phyloP scores from a whole-genome alignment of 2,888 invertebrate genomes.

The Archaeoteleia sp. region DNA sequence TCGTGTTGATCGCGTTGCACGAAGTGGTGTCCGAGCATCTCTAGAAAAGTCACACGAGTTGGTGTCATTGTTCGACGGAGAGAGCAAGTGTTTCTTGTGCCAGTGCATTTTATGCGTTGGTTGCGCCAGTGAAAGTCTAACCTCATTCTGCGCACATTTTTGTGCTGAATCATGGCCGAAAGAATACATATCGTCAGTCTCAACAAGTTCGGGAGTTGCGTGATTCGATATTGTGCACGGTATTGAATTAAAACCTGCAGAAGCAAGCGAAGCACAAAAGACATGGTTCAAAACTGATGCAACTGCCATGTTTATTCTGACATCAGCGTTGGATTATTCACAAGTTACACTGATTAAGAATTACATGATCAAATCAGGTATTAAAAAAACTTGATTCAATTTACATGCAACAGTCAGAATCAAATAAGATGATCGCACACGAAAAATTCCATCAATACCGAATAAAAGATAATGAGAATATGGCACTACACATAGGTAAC shows the following conservation, averaged over 20 bases:
- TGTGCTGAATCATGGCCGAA: slow-evolving; percentile 8
- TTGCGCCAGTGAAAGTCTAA: background rate
- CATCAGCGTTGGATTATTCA: slow-evolving; percentile 16
- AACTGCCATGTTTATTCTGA: slow-evolving; percentile 22
- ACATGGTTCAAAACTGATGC: slow-evolving; percentile 14
- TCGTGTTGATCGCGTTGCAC: slow-evolving; percentile 3
- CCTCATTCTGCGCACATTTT: too few relatives aligned
- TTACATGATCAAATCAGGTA: slow-evolving; percentile 9
- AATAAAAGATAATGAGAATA: slow-evolving; percentile 12
- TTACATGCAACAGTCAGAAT: slow-evolving; percentile 14
- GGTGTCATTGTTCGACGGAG: background rate
- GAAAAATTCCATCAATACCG: slow-evolving; percentile 21
- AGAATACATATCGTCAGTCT: background rate
- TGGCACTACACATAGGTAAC: slow-evolving; percentile 22
- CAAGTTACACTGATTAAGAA: slow-evolving; percentile 29
- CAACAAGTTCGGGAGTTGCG: slow-evolving; percentile 24
- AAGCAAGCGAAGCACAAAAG: background rate
- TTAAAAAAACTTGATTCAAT: slow-evolving; percentile 21
- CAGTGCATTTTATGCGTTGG: too few relatives aligned
- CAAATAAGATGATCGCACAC: slow-evolving; percentile 28
- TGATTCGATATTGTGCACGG: slow-evolving; percentile 2
- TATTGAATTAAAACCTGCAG: background rate
- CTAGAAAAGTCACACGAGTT: too few relatives aligned
- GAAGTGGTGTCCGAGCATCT: slow-evolving; percentile 1
- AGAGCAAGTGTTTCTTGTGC: slow-evolving; percentile 1